A percentile compares a stretch with the other conserved stretches of the same genome.
These are phyloP conservation scores for Hirundo rustica DNA, from an alignment of 2,797 vertebrate species.

Conservation along the genomic window DNA sequence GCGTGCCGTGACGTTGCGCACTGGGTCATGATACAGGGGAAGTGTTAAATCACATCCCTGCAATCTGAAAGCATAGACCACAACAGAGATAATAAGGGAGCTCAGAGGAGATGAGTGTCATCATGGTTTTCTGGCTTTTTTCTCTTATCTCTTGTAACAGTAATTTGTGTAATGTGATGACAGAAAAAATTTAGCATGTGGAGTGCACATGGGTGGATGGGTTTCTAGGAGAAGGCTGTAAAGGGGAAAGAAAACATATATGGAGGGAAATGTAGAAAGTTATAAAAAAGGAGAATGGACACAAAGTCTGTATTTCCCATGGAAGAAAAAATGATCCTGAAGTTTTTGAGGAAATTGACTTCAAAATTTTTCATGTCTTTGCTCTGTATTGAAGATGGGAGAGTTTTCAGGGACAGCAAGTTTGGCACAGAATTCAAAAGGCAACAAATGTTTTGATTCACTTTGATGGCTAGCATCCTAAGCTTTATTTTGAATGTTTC, in stretches of 20 bases:
- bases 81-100: neutral
- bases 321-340: neutral
- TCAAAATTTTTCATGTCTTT: neutral
- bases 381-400: neutral
- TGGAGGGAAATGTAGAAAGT: neutral
- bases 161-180: rapidly evolving
- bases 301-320: neutral
- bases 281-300: neutral
- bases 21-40: neutral
- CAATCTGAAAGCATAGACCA: neutral
- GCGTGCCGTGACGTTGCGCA: neutral
- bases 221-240: neutral
- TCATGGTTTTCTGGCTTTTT: neutral
- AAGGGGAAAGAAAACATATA: neutral
- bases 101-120: neutral
- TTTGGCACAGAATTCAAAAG: neutral
- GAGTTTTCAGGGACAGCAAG: neutral
- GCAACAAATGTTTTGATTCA: neutral
- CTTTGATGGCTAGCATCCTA: neutral
- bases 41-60: neutral
- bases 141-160: neutral
- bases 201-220: neutral
- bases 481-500: neutral
- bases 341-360: neutral
- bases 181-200: neutral